Evolutionary conservation across 35 echinoderm and acorn worm genomes (phyloP).

Genomic region (Lytechinus pictus): DNA sequence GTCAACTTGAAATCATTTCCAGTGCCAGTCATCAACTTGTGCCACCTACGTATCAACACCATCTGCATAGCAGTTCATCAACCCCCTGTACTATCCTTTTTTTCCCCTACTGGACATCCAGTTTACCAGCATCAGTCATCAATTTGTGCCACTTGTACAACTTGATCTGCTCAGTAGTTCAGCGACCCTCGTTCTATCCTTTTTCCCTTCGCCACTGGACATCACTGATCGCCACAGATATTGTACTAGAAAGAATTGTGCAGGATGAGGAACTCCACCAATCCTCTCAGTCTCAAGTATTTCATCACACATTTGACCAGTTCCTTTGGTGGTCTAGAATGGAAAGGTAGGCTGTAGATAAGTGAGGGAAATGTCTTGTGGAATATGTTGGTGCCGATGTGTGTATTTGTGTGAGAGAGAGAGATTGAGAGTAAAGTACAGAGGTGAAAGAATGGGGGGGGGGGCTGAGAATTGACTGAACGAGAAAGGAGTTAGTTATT

Average conservation of each 20-base stretch:
- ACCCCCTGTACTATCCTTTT: too few species aligned
- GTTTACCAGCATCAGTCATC: not conserved
- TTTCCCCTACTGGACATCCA: too few species aligned
- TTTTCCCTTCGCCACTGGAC: not conserved
- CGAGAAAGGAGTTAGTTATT: not conserved
- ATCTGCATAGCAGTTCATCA: too few species aligned
- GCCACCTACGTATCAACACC: not conserved
- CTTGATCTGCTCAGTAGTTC: not conserved
- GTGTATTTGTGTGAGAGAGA: not conserved
- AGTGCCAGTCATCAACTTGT: not conserved
- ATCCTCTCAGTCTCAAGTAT: not conserved
- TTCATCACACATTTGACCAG: slow-evolving; percentile 28
- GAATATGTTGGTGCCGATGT: not conserved
- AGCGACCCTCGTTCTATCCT: not conserved
- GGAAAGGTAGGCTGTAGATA: slow-evolving; percentile 35
- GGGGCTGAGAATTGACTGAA: too few species aligned
- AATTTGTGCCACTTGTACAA: not conserved
- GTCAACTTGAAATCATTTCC: not conserved
- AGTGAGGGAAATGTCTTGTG: not conserved
- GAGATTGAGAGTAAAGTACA: not conserved
- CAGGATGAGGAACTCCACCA: not conserved
- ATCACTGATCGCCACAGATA: not conserved
- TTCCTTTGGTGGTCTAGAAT: not conserved
- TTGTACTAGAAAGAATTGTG: not conserved
- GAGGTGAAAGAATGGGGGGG: too few species aligned